These are phyloP conservation scores for Tolmerus cingulatus DNA, from an alignment of 2,888 invertebrate genomes.

Conservation along the genomic window DNA sequence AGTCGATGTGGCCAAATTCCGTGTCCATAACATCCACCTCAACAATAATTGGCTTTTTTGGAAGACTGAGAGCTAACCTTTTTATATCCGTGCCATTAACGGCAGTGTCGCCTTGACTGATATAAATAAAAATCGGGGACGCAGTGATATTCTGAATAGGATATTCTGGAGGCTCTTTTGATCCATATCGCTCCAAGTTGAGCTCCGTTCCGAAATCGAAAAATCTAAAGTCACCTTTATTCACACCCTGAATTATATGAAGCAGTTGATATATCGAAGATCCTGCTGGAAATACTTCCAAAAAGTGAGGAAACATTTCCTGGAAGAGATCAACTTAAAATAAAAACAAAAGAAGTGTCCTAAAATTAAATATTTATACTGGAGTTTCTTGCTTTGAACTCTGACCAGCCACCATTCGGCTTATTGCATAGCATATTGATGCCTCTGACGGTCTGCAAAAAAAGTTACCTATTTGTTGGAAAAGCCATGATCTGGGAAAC, in stretches of 20 bases:
- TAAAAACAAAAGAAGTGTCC: not conserved
- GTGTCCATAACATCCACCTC: not conserved
- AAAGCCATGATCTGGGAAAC: not conserved
- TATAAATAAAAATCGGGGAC: slow-evolving; percentile 63
- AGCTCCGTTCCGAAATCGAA: slow-evolving; percentile 64
- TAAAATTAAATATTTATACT: not conserved
- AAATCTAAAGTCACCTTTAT: slow-evolving; percentile 55
- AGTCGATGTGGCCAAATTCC: slow-evolving; percentile 45
- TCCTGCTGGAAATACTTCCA: slow-evolving; percentile 68
- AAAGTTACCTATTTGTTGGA: not conserved
- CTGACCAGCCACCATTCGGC: not conserved
- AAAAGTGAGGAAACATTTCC: slow-evolving; percentile 67
- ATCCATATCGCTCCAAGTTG: slow-evolving; percentile 63
- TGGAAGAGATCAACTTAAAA: slow-evolving; percentile 53
- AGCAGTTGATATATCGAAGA: slow-evolving; percentile 64
- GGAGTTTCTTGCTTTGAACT: not conserved
- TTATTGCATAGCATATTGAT: not conserved
- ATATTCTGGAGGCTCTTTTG: slow-evolving; percentile 61
- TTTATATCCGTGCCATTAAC: slow-evolving; percentile 57
- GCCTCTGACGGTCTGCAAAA: not conserved
- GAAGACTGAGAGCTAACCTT: not conserved
- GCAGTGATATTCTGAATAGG: slow-evolving; percentile 60
- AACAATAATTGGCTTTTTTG: slow-evolving; percentile 4
- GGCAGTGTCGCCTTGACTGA: slow-evolving; percentile 66
- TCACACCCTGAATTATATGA: slow-evolving; percentile 65